Conservation (phyloP, 30 jellyfish, hydroid and myxozoan genomes). For the Chrysaora quinquecirrha region DNA sequence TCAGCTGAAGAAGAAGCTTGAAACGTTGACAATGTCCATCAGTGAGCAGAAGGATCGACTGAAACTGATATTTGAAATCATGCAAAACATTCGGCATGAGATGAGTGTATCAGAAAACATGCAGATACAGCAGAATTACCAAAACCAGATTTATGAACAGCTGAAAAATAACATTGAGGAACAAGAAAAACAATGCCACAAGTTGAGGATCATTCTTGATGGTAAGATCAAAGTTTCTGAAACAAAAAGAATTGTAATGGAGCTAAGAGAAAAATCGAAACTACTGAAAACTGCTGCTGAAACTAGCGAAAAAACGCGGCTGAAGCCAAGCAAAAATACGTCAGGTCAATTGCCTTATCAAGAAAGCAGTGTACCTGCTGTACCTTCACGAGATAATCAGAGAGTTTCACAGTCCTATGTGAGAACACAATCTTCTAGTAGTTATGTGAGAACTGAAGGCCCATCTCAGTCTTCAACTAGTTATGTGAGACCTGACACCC, state of each 20-base stretch:
- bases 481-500: background rate
- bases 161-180: constrained; percentile 31
- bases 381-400: background rate
- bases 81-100: constrained; percentile 26
- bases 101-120: constrained; percentile 37
- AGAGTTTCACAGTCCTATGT: background rate
- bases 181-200: constrained; percentile 52
- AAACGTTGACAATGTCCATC: constrained; percentile 9
- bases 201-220: constrained; percentile 15
- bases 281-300: constrained; percentile 7
- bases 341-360: no score
- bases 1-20: constrained; percentile 38
- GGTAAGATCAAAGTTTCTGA: constrained; percentile 43
- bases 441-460: background rate
- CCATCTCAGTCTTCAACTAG: background rate
- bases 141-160: constrained; percentile 43
- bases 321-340: background rate
- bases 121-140: constrained; percentile 42
- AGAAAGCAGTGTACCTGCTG: background rate
- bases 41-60: constrained; percentile 22
- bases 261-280: constrained; percentile 44
- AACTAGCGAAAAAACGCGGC: background rate
- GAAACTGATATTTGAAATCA: constrained; percentile 19
- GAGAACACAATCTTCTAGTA: background rate
- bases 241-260: constrained; percentile 46